Conservation (phyloP, 2,797 vertebrate species). For the Spondyliosoma cantharus region DNA sequence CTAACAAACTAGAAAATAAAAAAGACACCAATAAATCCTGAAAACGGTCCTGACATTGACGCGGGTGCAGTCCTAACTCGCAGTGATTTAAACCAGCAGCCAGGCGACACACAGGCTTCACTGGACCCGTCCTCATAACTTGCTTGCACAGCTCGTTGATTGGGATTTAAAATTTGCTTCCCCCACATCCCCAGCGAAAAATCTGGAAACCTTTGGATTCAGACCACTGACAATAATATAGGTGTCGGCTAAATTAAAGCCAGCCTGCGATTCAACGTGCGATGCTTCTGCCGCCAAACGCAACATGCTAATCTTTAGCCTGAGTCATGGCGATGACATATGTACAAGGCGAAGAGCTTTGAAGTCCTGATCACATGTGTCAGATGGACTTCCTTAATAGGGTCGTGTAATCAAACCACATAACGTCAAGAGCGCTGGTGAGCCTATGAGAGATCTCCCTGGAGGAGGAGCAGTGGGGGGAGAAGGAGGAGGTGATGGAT, state of each 20-base stretch:
- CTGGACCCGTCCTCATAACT: constrained; percentile 39
- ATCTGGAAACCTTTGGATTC: constrained; percentile 24
- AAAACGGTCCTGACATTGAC: neutral
- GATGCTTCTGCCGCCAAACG: constrained; percentile 52
- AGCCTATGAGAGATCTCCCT: constrained; percentile 42
- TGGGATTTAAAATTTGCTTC: constrained; percentile 43
- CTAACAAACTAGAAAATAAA: neutral
- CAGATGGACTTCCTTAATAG: constrained; percentile 53
- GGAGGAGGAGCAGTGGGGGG: constrained; percentile 20
- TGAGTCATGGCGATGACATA: constrained; percentile 45
- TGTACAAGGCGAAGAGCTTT: constrained; percentile 35
- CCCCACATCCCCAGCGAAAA: constrained; percentile 34
- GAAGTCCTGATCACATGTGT: constrained; percentile 63
- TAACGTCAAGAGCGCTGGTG: constrained; percentile 25
- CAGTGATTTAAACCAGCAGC: constrained; percentile 27
- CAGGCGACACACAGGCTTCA: neutral
- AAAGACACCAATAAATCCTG: no score
- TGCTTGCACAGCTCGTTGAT: constrained; percentile 45
- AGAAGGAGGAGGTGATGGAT: constrained; percentile 37
- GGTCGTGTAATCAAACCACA: constrained; percentile 49
- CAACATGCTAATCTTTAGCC: constrained; percentile 54
- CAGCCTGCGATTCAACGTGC: constrained; percentile 37
- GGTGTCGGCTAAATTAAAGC: constrained; percentile 62
- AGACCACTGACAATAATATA: constrained; percentile 32
- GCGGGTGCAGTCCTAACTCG: neutral